These are phyloP conservation scores for Pyrocoelia pectoralis DNA, from an alignment of 2,888 invertebrate genomes.

Conservation along the genomic window DNA sequence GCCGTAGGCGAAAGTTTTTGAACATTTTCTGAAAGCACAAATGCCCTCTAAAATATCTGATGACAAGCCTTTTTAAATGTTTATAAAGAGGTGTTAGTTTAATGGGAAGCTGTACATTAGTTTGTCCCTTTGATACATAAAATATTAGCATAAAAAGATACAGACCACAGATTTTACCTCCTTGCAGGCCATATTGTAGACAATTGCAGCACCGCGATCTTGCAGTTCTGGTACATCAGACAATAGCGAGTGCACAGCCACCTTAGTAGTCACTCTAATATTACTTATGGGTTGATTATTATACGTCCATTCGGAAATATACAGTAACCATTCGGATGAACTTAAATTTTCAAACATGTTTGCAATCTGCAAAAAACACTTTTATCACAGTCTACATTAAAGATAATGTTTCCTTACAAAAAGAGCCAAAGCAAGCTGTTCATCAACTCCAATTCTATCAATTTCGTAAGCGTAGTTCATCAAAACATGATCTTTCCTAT, in stretches of 20 bases:
- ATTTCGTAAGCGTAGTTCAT: conserved; percentile 87
- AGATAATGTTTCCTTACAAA: conserved; percentile 70
- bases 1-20: conserved; percentile 69
- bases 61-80: too few species aligned
- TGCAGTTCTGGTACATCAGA: conserved; percentile 76
- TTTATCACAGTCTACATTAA: neutral
- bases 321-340: conserved; percentile 91
- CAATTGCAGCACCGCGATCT: conserved; percentile 84
- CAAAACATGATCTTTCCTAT: conserved; percentile 85
- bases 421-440: conserved; percentile 81
- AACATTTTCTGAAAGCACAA: conserved; percentile 71
- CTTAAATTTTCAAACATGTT: conserved; percentile 90
- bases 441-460: conserved; percentile 75
- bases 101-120: conserved; percentile 1
- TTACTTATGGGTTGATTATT: conserved; percentile 82
- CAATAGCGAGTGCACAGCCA: conserved; percentile 85
- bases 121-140: neutral
- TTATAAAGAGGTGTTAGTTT: neutral
- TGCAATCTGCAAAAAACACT: conserved; percentile 70
- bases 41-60: conserved; percentile 33
- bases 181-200: conserved; percentile 92
- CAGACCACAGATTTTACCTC: conserved; percentile 98
- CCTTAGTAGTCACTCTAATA: conserved; percentile 90
- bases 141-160: conserved; percentile 62
- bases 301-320: conserved; percentile 91